phyloP scores from a whole-genome alignment of 2,113 vertebrate genomes.

The Hipposideros armiger region DNA sequence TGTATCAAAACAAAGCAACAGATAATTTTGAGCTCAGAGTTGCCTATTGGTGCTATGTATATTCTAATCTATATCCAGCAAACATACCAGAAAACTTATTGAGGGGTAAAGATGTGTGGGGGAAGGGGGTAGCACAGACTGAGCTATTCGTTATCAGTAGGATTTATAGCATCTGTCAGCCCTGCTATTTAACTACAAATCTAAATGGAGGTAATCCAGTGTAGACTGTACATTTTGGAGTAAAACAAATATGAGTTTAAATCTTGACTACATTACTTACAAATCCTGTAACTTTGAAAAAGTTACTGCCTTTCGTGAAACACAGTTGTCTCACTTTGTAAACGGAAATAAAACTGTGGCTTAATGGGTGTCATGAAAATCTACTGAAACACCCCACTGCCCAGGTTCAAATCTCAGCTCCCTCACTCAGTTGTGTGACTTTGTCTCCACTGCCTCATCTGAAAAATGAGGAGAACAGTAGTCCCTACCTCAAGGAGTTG shows the following conservation, averaged over 20 bases:
- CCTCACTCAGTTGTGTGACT: background rate
- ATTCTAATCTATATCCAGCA: background rate
- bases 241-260: constrained; percentile 11
- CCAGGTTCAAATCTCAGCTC: background rate
- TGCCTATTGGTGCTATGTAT: background rate
- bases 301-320: background rate
- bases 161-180: background rate
- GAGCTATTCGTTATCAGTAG: background rate
- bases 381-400: background rate
- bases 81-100: background rate
- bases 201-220: background rate
- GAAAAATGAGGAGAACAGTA: background rate
- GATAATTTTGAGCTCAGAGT: background rate
- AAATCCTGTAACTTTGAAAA: background rate
- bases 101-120: background rate
- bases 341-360: background rate
- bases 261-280: background rate
- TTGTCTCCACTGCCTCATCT: background rate
- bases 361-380: background rate
- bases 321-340: background rate
- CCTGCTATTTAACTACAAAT: background rate
- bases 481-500: background rate
- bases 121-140: background rate
- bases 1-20: background rate
- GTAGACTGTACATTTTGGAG: background rate